These are phyloP conservation scores for Nannoperca australis DNA, from an alignment of 2,797 vertebrate species.

Conservation along the genomic window DNA sequence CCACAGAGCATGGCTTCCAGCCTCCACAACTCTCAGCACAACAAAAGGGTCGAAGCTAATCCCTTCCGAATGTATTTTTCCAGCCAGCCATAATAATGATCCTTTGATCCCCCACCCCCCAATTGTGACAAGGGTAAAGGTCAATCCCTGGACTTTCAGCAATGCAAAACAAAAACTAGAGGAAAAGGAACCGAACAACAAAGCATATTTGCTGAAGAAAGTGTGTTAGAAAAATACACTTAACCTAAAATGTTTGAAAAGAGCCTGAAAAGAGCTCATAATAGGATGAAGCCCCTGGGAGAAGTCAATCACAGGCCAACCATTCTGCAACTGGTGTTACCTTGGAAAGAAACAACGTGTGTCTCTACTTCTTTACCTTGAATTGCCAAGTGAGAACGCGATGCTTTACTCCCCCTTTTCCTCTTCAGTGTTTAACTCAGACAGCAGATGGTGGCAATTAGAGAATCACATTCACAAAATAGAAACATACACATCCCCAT, in stretches of 20 bases:
- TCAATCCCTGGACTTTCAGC: conserved; percentile 10
- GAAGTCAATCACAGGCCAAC: conserved; percentile 27
- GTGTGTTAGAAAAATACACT: not conserved
- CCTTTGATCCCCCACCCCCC: conserved; percentile 1
- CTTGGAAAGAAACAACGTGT: conserved; percentile 44
- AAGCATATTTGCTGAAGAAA: not conserved
- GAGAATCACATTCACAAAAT: conserved; percentile 59
- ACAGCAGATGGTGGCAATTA: conserved; percentile 74
- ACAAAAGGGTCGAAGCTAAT: conserved; percentile 34
- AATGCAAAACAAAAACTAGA: conserved; percentile 7
- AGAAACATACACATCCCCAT: conserved; percentile 43
- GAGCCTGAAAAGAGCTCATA: conserved; percentile 16
- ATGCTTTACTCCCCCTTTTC: conserved; percentile 29
- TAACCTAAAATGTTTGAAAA: no score
- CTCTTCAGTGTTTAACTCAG: conserved; percentile 33
- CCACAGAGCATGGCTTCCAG: not conserved
- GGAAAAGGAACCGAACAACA: conserved; percentile 11
- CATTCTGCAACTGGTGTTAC: conserved; percentile 29
- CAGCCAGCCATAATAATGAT: conserved; percentile 14
- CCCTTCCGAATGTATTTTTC: conserved; percentile 32
- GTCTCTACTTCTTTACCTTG: conserved; percentile 43
- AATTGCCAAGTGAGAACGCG: conserved; percentile 50
- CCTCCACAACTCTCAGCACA: not conserved
- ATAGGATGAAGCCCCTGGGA: conserved; percentile 35
- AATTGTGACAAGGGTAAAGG: conserved; percentile 23